Percentiles rank a stretch among this genome's conserved stretches.
phyloP scores from a whole-genome alignment of 1,140 invertebrate genomes.

The Patella vulgata region DNA sequence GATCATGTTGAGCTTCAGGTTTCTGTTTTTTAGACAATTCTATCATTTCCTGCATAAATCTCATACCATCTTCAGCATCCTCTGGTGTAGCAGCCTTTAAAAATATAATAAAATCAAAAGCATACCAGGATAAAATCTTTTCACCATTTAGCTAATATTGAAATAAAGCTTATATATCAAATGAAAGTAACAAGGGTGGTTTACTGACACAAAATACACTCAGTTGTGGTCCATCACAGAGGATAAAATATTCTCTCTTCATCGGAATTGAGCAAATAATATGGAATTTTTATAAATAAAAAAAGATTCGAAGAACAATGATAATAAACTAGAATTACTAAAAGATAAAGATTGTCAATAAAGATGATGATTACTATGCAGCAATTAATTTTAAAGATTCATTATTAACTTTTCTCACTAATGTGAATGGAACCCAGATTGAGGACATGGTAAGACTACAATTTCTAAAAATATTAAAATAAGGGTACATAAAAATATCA shows the following conservation, averaged over 20 bases:
- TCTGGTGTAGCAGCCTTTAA: slow-evolving; percentile 81
- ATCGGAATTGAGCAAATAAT: not conserved
- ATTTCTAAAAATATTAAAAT: too few species aligned
- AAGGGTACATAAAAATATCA: too few species aligned
- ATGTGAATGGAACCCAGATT: too few species aligned
- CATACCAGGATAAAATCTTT: too few species aligned
- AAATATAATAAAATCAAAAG: slow-evolving; percentile 6
- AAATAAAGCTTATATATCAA: not conserved
- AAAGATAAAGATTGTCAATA: not conserved
- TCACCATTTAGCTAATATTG: too few species aligned
- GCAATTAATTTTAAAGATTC: too few species aligned
- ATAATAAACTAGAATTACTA: not conserved
- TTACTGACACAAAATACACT: not conserved
- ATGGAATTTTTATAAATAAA: not conserved
- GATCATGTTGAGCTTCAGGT: slow-evolving; percentile 59
- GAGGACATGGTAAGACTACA: too few species aligned
- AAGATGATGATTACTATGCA: not conserved
- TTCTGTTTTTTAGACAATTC: slow-evolving; percentile 82
- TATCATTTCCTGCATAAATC: slow-evolving; percentile 98
- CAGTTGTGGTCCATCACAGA: not conserved
- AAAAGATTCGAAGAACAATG: not conserved
- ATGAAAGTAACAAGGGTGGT: not conserved
- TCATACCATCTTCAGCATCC: slow-evolving; percentile 90
- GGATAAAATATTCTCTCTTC: not conserved
- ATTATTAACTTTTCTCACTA: too few species aligned